Evolutionary conservation across 1,140 invertebrate genomes (phyloP).

Genomic region (Cyrtorhinus lividipennis): DNA sequence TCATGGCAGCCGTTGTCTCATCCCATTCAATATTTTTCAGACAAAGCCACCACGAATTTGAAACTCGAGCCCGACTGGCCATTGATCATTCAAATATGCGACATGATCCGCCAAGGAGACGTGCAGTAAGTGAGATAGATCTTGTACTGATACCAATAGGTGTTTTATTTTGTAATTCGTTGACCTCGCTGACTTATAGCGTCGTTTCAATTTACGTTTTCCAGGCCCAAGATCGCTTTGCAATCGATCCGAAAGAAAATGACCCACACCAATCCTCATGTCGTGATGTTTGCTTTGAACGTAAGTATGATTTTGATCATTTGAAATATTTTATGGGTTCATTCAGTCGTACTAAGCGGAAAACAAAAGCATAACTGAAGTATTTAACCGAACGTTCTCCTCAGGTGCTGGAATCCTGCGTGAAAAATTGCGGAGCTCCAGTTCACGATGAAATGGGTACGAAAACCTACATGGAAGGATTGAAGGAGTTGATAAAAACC

Average conservation of each 20-base stretch:
- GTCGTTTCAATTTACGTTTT: slow-evolving; percentile 32
- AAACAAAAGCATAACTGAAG: not conserved
- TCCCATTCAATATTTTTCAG: too few species aligned
- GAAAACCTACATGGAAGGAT: slow-evolving; percentile 86
- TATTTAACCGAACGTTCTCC: slow-evolving; percentile 3
- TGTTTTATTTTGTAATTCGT: too few species aligned
- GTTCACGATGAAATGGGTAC: slow-evolving; percentile 89
- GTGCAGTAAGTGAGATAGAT: slow-evolving; percentile 82
- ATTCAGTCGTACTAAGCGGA: not conserved
- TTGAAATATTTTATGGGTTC: not conserved
- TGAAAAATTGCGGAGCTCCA: slow-evolving; percentile 91
- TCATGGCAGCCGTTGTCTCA: too few species aligned
- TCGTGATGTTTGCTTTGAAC: slow-evolving; percentile 67
- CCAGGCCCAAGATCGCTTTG: slow-evolving; percentile 72
- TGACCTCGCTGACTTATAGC: too few species aligned
- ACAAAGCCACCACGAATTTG: slow-evolving; percentile 85
- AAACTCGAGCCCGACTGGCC: slow-evolving; percentile 89
- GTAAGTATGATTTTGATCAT: slow-evolving; percentile 34
- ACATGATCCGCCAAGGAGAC: slow-evolving; percentile 85
- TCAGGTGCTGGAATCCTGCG: slow-evolving; percentile 83
- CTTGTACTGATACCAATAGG: too few species aligned
- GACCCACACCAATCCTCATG: slow-evolving; percentile 71
- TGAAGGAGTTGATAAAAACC: slow-evolving; percentile 71
- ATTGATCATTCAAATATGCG: slow-evolving; percentile 80
- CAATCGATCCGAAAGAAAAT: slow-evolving; percentile 78